phyloP scores from a whole-genome alignment of 2,888 invertebrate species.

The Zootermopsis nevadensis region DNA sequence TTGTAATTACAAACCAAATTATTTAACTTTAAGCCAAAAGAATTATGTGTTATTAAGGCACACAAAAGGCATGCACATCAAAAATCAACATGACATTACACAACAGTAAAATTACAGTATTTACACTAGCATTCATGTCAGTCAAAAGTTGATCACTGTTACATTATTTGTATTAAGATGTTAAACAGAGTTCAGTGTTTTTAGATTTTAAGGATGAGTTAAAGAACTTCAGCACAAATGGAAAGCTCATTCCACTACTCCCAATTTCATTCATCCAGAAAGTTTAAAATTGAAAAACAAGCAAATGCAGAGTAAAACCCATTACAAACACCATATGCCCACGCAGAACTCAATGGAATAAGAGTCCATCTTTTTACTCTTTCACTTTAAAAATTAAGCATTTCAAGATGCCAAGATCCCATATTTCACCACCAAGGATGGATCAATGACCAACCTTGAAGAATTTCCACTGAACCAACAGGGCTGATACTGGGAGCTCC shows the following conservation, averaged over 20 bases:
- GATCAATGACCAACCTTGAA: slow-evolving; percentile 44
- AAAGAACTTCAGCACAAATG: background rate
- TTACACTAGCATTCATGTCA: background rate
- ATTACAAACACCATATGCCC: background rate
- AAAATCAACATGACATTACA: background rate
- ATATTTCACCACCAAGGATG: slow-evolving; percentile 17
- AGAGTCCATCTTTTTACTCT: slow-evolving; percentile 22
- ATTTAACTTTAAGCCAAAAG: background rate
- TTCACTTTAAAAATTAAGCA: background rate
- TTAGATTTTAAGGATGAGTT: background rate
- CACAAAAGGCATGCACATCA: background rate
- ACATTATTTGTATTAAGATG: background rate
- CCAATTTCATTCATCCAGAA: background rate
- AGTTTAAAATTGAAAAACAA: background rate
- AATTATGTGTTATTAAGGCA: background rate
- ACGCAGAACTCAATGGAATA: background rate
- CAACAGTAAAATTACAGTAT: background rate
- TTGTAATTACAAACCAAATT: background rate
- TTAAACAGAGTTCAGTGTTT: background rate
- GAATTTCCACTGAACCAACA: slow-evolving; percentile 45
- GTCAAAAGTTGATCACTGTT: background rate
- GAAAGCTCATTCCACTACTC: slow-evolving; percentile 11
- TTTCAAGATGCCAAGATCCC: slow-evolving; percentile 19
- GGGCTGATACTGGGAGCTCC: slow-evolving; percentile 41
- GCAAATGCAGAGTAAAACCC: background rate